Base-by-base conservation (phyloP, 2,888 invertebrate species). In the Tachina fera region DNA sequence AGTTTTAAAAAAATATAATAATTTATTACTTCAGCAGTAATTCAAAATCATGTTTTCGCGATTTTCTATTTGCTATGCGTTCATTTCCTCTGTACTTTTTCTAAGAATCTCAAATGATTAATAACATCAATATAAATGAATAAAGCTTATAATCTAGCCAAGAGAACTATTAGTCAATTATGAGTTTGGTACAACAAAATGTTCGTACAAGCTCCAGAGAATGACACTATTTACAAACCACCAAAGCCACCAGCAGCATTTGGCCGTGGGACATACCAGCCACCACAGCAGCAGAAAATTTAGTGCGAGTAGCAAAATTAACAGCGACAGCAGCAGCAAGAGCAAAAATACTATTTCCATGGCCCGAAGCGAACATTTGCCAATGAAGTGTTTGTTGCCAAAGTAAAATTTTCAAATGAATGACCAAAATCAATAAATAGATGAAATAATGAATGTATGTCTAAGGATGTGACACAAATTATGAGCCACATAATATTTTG, bases 151-250 rank as follows among this genome's bases (percentile, higher is more conserved):
- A 83, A 86, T 83, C 75, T 71, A 67, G 79, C 79, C 79, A 83
- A 76, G 65, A 76, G 75, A 76, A 86, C 86, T 79, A 83, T 86
- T 83, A 86, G 86, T 83, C 86, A 83, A 83, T 83, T 83, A 83
- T 72, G 67, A 68, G 31, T 79, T 70, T 61, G 31, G 71, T 58
- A 71, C 75, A 65, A 58, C 41, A 63, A 56, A 63, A 65, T 14
- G 45, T 60, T 58, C 22, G 63, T 16, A 49, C 13, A 49, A n/a
- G 51, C 41, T 39, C 14, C 41, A 49, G 8, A n/a, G 39, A 39
- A 74, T 39, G 16, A 43, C 16, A 78, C 43, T 19, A 58, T 49
- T 58, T 41, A 63, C 51, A 22, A 56, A 47, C 63, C 39, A 58
- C 43, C 2, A 71, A 41, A 39, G n/a, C 47, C 41, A 43, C 68